Evolutionary conservation across 2,113 vertebrate species (phyloP), one percentile per base, ranked within the genome.

Genomic region (Lamprologus tigripictilis): DNA sequence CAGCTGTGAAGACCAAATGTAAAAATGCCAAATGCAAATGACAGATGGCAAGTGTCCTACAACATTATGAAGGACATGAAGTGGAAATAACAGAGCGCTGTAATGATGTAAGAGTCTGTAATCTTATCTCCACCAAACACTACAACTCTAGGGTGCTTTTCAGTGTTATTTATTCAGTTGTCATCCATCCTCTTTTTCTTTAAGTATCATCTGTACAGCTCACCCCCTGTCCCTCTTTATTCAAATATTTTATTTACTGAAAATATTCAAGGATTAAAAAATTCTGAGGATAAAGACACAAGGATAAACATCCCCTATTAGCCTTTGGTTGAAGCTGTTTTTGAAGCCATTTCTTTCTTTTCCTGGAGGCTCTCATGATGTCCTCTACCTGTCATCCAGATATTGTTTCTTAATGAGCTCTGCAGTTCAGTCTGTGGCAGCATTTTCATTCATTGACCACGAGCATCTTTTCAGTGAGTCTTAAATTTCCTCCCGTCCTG

Each of bases 81-180:
- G 57, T 83, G 82, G 68, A 89, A 88, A 82, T 81, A 63, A 45
- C 54, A 86, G 10, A 35, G 82, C 4, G 1, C 19, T 21, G 10
- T 80, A 73, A 84, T 86, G 86, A 93, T 89, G 92, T 57, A 91
- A 94, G 78, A 81, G 58, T 49, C 45, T 84, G 92, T 89, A 91
- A 89, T 84, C 51, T 89, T 82, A 93, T 90, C 89, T 90, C 23
- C 11, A 7, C 35, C 55, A 92, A 90, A 85, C 90, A 92, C 68
- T 68, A 5, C 14, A 68, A 88, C 90, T 90, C 87, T 6, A 55
- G 89, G 90, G 54, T 21, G 78, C 61, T 28, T 84, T 81, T 13
- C 47, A 19, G 6, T 54, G 17, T 81, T 84, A 63, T 85, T 83
- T 89, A 81, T 82, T 91, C 57, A 51, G 76, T 54, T 82, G 28